A percentile compares a stretch with the other conserved stretches of the same genome.
phyloP scores from a whole-genome alignment of 2,113 vertebrate genomes.

The Elephas maximus region DNA sequence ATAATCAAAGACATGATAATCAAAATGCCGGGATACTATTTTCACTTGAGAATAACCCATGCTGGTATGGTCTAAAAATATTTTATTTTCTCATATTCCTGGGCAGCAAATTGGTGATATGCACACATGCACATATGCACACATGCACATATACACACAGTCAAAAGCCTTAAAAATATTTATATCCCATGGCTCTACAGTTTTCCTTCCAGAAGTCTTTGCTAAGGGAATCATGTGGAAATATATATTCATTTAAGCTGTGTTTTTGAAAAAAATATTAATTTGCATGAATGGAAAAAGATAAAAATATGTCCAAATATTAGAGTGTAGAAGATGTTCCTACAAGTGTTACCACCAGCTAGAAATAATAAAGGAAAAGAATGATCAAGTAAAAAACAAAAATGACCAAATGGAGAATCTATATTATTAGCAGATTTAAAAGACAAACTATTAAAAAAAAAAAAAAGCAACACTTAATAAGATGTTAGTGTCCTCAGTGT shows the following conservation, averaged over 20 bases:
- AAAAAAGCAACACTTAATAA: not conserved
- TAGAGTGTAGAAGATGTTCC: not conserved
- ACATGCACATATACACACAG: not conserved
- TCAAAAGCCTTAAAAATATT: not conserved
- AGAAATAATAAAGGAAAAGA: not conserved
- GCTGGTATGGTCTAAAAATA: not conserved
- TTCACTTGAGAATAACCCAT: not conserved
- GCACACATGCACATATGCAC: not conserved
- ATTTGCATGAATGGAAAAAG: not conserved
- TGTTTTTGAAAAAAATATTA: not conserved
- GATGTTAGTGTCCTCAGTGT: not conserved
- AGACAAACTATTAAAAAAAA: not conserved
- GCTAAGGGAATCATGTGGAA: not conserved
- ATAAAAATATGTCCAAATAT: not conserved
- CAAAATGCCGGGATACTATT: not conserved
- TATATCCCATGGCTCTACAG: not conserved
- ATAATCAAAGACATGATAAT: not conserved
- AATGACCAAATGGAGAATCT: not conserved
- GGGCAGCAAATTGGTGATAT: not conserved
- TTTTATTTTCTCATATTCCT: not conserved
- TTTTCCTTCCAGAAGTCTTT: not conserved
- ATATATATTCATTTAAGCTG: not conserved
- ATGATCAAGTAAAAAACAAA: not conserved
- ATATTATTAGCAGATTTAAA: not conserved
- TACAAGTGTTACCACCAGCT: not conserved